phyloP scores from a whole-genome alignment of 2,113 vertebrate species.

The Podarcis raffonei region DNA sequence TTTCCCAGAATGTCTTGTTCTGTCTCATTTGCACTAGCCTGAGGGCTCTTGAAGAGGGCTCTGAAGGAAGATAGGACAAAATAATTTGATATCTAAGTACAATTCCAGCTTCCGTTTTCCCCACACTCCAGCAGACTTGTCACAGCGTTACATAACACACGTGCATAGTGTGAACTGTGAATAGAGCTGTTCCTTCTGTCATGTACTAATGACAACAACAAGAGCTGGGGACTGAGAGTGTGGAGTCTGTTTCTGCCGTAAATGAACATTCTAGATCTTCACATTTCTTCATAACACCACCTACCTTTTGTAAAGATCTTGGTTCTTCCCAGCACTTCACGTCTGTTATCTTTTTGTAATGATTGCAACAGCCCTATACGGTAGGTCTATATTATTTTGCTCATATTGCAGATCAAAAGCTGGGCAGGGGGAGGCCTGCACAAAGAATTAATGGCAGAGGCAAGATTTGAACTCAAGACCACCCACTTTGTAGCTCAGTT shows the following conservation, averaged over 20 bases:
- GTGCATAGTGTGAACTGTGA: not conserved
- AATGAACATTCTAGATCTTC: not conserved
- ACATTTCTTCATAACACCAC: not conserved
- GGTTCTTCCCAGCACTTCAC: not conserved
- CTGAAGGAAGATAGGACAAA: not conserved
- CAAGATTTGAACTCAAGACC: not conserved
- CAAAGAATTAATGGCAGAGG: not conserved
- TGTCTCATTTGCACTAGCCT: not conserved
- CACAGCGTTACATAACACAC: not conserved
- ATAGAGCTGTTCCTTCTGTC: not conserved
- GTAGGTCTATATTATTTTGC: not conserved
- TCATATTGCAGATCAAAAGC: not conserved
- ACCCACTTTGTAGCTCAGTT: not conserved
- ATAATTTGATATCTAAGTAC: not conserved
- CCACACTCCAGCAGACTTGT: not conserved
- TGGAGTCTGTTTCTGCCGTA: not conserved
- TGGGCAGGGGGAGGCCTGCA: not conserved
- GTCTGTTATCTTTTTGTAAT: not conserved
- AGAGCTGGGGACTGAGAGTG: not conserved
- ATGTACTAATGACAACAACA: not conserved
- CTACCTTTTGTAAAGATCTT: not conserved
- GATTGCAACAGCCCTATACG: not conserved
- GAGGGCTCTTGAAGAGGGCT: not conserved
- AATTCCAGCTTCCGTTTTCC: not conserved
- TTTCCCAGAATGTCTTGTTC: conserved; percentile 3